Evolutionary conservation across 2,888 invertebrate genomes (phyloP).

Genomic region (Lumbricus terrestris): DNA sequence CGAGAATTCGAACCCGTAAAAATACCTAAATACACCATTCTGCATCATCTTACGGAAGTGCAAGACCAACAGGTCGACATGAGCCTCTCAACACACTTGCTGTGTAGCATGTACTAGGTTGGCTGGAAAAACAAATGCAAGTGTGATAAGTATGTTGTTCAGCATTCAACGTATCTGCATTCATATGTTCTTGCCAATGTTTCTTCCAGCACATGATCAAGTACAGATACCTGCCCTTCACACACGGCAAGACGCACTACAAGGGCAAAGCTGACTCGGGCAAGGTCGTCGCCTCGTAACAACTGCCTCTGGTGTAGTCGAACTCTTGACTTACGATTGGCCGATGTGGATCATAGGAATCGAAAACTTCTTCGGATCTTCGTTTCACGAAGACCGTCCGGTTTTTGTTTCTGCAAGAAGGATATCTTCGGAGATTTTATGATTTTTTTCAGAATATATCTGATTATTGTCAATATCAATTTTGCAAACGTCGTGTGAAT

Average conservation of each 20-base stretch:
- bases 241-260: slow-evolving; percentile 94
- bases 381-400: neutral
- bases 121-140: too few species aligned
- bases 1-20: too few species aligned
- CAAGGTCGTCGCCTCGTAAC: slow-evolving; percentile 21
- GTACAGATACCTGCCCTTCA: slow-evolving; percentile 97
- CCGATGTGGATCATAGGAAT: neutral
- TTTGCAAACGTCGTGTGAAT: neutral
- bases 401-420: neutral
- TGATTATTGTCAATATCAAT: neutral
- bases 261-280: slow-evolving; percentile 40
- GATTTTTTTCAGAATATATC: neutral
- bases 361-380: neutral
- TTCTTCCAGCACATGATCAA: slow-evolving; percentile 93
- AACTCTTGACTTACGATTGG: neutral
- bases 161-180: neutral
- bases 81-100: too few species aligned
- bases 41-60: too few species aligned
- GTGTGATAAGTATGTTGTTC: neutral
- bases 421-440: neutral
- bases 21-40: too few species aligned
- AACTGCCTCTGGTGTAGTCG: neutral
- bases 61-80: too few species aligned
- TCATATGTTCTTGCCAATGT: neutral
- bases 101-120: too few species aligned